Evolutionary conservation across 2,888 invertebrate species (phyloP).

Genomic region (Ptilodon capucinus): DNA sequence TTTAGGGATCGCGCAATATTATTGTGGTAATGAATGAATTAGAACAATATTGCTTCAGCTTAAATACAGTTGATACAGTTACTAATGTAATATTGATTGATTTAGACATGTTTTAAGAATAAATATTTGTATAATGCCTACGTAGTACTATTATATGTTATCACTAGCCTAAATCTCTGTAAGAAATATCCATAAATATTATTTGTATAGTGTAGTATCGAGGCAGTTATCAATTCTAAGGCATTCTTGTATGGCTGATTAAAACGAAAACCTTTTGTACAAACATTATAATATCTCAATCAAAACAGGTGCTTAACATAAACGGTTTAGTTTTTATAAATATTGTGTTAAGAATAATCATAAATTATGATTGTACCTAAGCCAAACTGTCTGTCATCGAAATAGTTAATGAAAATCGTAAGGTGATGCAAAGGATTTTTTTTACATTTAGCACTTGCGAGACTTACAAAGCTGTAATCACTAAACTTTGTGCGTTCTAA

Average conservation of each 20-base stretch:
- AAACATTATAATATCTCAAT: constrained; percentile 21
- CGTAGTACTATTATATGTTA: constrained; percentile 1
- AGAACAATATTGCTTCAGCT: background rate
- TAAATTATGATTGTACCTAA: background rate
- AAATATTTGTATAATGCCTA: background rate
- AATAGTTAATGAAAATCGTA: background rate
- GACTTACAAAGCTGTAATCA: background rate
- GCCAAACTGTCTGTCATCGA: constrained; percentile 12
- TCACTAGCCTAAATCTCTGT: constrained; percentile 27
- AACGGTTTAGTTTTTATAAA: background rate
- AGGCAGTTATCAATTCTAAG: constrained; percentile 26
- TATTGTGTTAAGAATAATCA: background rate
- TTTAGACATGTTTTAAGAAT: background rate
- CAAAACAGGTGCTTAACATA: constrained; percentile 20
- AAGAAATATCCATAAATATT: constrained; percentile 37
- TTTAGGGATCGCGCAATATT: background rate
- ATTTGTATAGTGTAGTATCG: constrained; percentile 23
- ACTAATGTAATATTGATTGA: too few relatives aligned
- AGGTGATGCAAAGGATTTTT: background rate
- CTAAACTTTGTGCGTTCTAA: background rate
- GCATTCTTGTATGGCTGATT: constrained; percentile 21
- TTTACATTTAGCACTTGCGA: background rate
- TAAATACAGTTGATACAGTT: background rate
- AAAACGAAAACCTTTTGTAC: constrained; percentile 24
- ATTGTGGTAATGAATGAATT: background rate